These are phyloP conservation scores for Acipenser ruthenus DNA, from an alignment of 2,797 vertebrate species.

Conservation along the genomic window DNA sequence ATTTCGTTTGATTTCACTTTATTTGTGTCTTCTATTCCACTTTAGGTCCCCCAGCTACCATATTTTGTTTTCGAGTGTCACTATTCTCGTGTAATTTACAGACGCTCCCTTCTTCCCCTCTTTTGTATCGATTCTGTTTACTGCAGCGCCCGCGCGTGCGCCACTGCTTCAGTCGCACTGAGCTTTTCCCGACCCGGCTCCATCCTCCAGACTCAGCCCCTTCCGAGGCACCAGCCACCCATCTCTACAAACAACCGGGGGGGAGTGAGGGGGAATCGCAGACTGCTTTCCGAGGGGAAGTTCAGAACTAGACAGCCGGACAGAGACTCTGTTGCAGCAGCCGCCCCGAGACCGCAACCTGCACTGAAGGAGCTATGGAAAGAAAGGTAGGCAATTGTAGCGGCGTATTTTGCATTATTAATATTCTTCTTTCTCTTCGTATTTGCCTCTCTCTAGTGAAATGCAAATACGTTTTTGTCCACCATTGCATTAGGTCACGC, in stretches of 20 bases:
- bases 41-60: no score
- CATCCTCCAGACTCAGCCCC: slow-evolving; percentile 55
- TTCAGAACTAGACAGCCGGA: slow-evolving; percentile 45
- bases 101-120: slow-evolving; percentile 57
- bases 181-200: slow-evolving; percentile 53
- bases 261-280: slow-evolving; percentile 45
- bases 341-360: slow-evolving; percentile 24
- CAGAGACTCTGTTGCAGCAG: slow-evolving; percentile 34
- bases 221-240: slow-evolving; percentile 48
- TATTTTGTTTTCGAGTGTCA: background rate
- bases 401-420: slow-evolving; percentile 26
- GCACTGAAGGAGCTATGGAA: slow-evolving; percentile 55
- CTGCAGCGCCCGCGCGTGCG: slow-evolving; percentile 61
- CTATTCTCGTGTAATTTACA: slow-evolving; percentile 48
- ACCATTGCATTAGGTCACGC: slow-evolving; percentile 6
- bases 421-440: slow-evolving; percentile 18
- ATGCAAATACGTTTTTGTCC: slow-evolving; percentile 13
- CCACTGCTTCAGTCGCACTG: slow-evolving; percentile 37
- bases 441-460: slow-evolving; percentile 12
- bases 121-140: slow-evolving; percentile 48
- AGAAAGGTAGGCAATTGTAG: slow-evolving; percentile 64
- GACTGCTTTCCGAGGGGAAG: slow-evolving; percentile 47
- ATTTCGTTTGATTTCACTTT: no score
- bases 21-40: no score
- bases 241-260: slow-evolving; percentile 41